A percentile compares a stretch with the other conserved stretches of the same genome.
Evolutionary conservation across 1,140 invertebrate genomes (phyloP).

Genomic region (Drosophila rufa): DNA sequence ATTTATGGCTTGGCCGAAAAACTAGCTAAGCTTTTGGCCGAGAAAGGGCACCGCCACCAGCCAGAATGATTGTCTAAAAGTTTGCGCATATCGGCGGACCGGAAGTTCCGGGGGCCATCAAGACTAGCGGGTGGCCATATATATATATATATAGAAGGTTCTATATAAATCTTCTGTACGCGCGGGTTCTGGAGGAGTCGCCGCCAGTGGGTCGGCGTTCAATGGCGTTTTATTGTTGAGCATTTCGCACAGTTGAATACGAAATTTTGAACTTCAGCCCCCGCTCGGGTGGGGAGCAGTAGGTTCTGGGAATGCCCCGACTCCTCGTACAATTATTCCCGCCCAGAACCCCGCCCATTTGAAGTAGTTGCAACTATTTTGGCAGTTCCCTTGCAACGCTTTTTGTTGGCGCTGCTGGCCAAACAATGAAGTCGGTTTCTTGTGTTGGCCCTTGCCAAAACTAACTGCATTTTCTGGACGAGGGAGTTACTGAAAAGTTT

Average conservation of each 20-base stretch:
- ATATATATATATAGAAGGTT: not conserved
- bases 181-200: conserved; percentile 25
- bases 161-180: conserved; percentile 18
- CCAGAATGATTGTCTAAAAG: conserved; percentile 77
- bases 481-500: conserved; percentile 68
- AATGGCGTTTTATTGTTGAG: conserved; percentile 73
- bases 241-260: conserved; percentile 69
- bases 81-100: conserved; percentile 74
- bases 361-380: conserved; percentile 69
- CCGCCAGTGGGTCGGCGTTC: conserved; percentile 60
- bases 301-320: not conserved
- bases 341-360: conserved; percentile 9
- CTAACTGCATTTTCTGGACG: conserved; percentile 56
- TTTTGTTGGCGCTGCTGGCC: conserved; percentile 55
- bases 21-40: conserved; percentile 66
- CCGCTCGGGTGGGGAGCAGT: not conserved
- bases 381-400: conserved; percentile 63
- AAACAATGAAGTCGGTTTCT: conserved; percentile 78
- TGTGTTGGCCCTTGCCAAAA: conserved; percentile 72
- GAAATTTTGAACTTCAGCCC: conserved; percentile 32
- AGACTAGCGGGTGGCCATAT: conserved; percentile 66
- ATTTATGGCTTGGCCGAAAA: conserved; percentile 65
- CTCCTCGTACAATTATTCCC: conserved; percentile 23
- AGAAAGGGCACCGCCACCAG: conserved; percentile 33
- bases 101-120: conserved; percentile 72